These are phyloP conservation scores for Ovis canadensis DNA, from an alignment of 2,113 vertebrate species.

Conservation along the genomic window DNA sequence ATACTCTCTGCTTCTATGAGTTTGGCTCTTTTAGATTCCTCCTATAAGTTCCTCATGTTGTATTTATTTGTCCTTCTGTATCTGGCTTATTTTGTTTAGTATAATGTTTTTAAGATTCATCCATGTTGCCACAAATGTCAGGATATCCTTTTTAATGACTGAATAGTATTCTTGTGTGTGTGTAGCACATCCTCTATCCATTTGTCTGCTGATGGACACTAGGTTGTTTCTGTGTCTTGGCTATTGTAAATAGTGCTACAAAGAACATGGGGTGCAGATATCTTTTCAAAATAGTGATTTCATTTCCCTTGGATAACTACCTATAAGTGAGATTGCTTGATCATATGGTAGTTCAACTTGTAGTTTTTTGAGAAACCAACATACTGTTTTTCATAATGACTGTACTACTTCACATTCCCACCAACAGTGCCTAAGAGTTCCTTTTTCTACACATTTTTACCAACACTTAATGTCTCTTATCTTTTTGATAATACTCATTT, in stretches of 20 bases:
- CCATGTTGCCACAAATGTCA: background rate
- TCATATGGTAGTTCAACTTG: background rate
- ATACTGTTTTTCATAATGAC: background rate
- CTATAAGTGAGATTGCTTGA: background rate
- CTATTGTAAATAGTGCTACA: background rate
- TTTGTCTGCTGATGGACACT: background rate
- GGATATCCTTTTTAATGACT: background rate
- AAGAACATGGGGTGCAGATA: background rate
- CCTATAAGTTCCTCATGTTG: background rate
- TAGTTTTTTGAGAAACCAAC: background rate
- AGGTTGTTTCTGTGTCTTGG: background rate
- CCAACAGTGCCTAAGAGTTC: background rate
- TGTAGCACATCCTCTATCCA: background rate
- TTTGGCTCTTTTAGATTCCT: background rate
- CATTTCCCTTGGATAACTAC: background rate
- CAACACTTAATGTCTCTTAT: background rate
- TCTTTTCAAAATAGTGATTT: background rate
- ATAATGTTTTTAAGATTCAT: background rate
- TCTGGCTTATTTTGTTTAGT: background rate
- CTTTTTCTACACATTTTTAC: background rate
- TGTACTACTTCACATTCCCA: background rate
- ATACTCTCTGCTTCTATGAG: background rate
- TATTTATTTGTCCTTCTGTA: background rate
- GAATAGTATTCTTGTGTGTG: background rate
- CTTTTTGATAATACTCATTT: background rate